A percentile compares a stretch with the other conserved stretches of the same genome.
Conservation (phyloP, 2,888 invertebrate species). For the Drosophila kokeensis region DNA sequence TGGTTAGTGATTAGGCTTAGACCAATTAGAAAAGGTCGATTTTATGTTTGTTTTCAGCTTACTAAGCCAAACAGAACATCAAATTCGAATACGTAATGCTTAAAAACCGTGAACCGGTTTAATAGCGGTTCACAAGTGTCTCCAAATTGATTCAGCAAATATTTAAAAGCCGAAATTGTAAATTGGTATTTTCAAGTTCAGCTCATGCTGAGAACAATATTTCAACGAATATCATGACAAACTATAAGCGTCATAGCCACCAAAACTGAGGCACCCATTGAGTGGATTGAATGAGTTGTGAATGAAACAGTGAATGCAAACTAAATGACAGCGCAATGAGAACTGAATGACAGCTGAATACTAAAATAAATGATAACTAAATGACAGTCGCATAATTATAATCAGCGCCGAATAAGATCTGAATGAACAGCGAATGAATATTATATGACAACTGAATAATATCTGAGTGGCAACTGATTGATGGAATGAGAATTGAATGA, state of each 20-base stretch:
- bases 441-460: background rate
- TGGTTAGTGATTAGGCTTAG: conserved; percentile 32
- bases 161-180: background rate
- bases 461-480: background rate
- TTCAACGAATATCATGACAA: background rate
- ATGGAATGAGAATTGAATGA: background rate
- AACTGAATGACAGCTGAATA: background rate
- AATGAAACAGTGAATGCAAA: background rate
- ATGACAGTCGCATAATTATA: background rate
- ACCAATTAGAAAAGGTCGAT: conserved; percentile 41
- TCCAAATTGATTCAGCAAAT: background rate
- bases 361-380: background rate
- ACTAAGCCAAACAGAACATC: conserved; percentile 10
- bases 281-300: background rate
- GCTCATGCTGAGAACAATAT: background rate
- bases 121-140: background rate
- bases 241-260: background rate
- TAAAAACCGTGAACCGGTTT: background rate
- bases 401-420: background rate
- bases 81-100: conserved; percentile 14
- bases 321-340: background rate
- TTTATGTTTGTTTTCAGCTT: conserved; percentile 30
- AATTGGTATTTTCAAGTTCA: background rate
- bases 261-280: background rate
- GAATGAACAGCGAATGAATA: background rate